These are phyloP conservation scores for Pristiophorus japonicus DNA, from an alignment of 2,113 vertebrate genomes.

Conservation along the genomic window DNA sequence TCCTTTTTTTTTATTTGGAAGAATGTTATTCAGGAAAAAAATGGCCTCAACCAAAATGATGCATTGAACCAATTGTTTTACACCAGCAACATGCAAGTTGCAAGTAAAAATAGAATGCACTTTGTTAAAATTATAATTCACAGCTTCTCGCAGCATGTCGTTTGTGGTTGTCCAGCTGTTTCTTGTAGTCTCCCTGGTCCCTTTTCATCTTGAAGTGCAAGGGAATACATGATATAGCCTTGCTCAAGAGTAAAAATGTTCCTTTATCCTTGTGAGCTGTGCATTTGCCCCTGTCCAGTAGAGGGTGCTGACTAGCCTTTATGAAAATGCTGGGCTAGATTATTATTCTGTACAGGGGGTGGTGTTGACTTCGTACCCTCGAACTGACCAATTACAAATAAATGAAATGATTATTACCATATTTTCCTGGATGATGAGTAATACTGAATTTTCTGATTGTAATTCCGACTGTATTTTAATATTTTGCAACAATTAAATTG, in stretches of 20 bases:
- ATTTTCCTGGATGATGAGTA: background rate
- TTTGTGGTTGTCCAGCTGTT: background rate
- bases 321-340: background rate
- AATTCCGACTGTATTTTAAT: background rate
- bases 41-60: background rate
- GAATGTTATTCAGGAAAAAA: background rate
- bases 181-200: background rate
- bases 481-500: background rate
- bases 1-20: background rate
- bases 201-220: background rate
- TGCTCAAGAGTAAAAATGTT: background rate
- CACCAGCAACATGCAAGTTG: background rate
- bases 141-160: background rate
- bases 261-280: background rate
- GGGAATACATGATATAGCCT: background rate
- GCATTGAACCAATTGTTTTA: background rate
- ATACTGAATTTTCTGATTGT: background rate
- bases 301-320: conserved; percentile 23
- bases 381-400: background rate
- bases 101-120: background rate
- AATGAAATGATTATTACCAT: background rate
- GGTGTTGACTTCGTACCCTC: background rate
- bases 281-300: background rate
- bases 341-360: background rate
- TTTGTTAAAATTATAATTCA: background rate